A percentile compares a stretch with the other conserved stretches of the same genome.
phyloP scores from a whole-genome alignment of 2,113 vertebrate species.

The Gadus macrocephalus region DNA sequence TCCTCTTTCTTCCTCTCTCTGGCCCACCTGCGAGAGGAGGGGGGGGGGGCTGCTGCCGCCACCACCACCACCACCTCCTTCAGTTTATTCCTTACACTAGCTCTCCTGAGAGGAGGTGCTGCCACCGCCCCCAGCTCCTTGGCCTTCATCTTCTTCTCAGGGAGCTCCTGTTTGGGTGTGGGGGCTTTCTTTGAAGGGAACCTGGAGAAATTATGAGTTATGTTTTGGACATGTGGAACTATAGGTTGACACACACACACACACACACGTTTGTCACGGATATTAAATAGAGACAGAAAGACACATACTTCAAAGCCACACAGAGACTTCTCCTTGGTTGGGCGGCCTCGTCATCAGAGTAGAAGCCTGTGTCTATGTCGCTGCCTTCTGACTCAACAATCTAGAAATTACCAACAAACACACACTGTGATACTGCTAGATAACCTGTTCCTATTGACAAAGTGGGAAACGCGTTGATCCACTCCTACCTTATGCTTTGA shows the following conservation, averaged over 20 bases:
- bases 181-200: constrained; percentile 65
- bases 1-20: constrained; percentile 22
- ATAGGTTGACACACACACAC: no score
- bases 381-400: constrained; percentile 49
- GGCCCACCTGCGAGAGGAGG: constrained; percentile 16
- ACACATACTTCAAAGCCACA: constrained; percentile 80
- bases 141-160: constrained; percentile 17
- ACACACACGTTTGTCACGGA: neutral
- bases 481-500: constrained; percentile 53
- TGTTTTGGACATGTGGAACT: no score
- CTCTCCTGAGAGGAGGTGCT: constrained; percentile 19
- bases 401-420: neutral
- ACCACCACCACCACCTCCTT: neutral
- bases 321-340: constrained; percentile 76
- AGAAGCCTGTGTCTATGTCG: constrained; percentile 55
- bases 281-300: no score
- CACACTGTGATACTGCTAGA: neutral
- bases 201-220: neutral
- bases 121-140: neutral
- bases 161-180: constrained; percentile 36
- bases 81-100: constrained; percentile 19
- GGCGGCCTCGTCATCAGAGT: constrained; percentile 64
- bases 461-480: no score
- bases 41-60: neutral
- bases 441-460: no score